phyloP scores from a whole-genome alignment of 1,140 invertebrate species.

The Dendrolimus kikuchii region DNA sequence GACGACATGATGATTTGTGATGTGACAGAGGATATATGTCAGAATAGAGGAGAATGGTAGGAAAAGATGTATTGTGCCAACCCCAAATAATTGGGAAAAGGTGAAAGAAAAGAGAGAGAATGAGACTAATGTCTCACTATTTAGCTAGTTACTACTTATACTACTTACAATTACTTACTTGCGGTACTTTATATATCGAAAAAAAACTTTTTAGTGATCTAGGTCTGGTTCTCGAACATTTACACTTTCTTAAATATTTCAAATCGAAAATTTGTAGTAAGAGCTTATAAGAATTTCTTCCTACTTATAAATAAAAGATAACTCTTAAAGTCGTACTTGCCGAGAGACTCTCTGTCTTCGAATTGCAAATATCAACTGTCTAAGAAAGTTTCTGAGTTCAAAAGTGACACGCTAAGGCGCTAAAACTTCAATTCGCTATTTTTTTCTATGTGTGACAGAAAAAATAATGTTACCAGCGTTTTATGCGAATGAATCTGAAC shows the following conservation, averaged over 20 bases:
- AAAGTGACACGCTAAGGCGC: slow-evolving; percentile 13
- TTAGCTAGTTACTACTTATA: too few species aligned
- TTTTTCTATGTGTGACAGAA: slow-evolving; percentile 2
- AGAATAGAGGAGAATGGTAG: too few species aligned
- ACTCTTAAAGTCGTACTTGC: slow-evolving; percentile 50
- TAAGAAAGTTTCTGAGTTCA: slow-evolving; percentile 21
- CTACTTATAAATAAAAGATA: slow-evolving; percentile 69
- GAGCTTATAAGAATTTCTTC: slow-evolving; percentile 29
- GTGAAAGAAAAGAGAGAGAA: too few species aligned
- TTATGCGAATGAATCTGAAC: slow-evolving; percentile 36
- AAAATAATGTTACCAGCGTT: slow-evolving; percentile 8
- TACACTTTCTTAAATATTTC: neutral
- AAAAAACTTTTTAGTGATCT: too few species aligned
- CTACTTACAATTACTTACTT: too few species aligned
- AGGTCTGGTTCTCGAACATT: neutral
- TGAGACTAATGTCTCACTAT: too few species aligned
- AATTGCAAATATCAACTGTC: slow-evolving; percentile 60
- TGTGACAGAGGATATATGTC: too few species aligned
- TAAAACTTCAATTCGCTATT: slow-evolving; percentile 16
- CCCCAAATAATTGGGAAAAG: too few species aligned
- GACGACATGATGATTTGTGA: too few species aligned
- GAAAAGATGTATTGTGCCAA: too few species aligned
- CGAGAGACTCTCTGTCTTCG: slow-evolving; percentile 43
- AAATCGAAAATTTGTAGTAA: slow-evolving; percentile 30
- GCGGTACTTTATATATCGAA: too few species aligned